Evolutionary conservation across 2,797 vertebrate genomes (phyloP).

Genomic region (Myotis myotis): DNA sequence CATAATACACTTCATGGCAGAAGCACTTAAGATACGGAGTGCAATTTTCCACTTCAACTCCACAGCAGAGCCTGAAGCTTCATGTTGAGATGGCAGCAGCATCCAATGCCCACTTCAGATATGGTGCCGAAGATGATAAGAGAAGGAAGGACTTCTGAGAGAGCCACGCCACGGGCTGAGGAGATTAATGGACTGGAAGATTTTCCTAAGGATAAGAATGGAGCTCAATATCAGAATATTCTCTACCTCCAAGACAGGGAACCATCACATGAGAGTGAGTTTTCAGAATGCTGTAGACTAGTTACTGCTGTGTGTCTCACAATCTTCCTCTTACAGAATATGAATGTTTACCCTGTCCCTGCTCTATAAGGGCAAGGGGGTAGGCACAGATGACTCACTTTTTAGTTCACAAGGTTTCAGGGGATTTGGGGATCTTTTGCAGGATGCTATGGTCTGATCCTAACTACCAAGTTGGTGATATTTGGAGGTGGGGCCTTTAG

Average conservation of each 20-base stretch:
- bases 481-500: neutral
- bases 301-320: neutral
- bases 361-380: neutral
- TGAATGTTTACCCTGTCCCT: neutral
- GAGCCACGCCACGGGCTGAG: neutral
- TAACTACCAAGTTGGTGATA: neutral
- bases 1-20: neutral
- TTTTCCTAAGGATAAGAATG: neutral
- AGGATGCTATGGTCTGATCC: neutral
- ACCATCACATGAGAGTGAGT: neutral
- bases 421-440: neutral
- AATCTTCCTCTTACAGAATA: neutral
- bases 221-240: neutral
- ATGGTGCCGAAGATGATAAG: neutral
- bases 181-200: neutral
- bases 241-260: neutral
- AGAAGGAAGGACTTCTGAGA: neutral
- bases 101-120: neutral
- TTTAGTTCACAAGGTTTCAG: neutral
- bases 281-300: neutral
- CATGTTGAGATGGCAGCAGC: neutral
- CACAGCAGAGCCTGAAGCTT: neutral
- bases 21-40: neutral
- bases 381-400: neutral
- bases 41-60: neutral